These are phyloP conservation scores for Gymnocypris eckloni DNA, from an alignment of 2,797 vertebrate species.

Conservation along the genomic window DNA sequence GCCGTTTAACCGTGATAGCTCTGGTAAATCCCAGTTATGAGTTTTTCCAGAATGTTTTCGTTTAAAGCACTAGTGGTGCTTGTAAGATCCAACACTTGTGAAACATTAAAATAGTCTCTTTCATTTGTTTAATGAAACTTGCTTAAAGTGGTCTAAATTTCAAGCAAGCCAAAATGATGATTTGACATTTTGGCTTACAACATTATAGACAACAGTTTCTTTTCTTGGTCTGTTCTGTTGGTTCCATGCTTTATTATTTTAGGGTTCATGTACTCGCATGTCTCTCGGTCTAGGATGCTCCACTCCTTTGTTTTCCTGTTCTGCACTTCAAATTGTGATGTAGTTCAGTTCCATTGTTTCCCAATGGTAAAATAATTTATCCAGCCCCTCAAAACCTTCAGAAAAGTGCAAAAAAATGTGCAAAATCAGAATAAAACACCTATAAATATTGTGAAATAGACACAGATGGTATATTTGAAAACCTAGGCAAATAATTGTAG, in stretches of 20 bases:
- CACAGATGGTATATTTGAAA: neutral
- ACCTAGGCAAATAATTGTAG: neutral
- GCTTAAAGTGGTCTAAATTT: neutral
- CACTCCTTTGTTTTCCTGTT: constrained; percentile 6
- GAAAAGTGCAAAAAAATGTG: neutral
- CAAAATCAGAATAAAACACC: neutral
- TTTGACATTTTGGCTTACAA: neutral
- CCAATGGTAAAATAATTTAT: neutral
- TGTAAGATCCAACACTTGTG: neutral
- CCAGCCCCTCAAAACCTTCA: neutral
- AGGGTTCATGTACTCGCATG: neutral
- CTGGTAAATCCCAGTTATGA: neutral
- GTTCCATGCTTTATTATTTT: neutral
- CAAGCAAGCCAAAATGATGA: neutral
- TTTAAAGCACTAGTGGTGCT: neutral
- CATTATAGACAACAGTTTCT: neutral
- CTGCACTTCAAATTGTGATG: neutral
- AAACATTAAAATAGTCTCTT: neutral
- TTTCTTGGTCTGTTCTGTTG: constrained; percentile 3
- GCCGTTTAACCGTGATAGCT: constrained; percentile 3
- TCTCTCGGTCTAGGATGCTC: neutral
- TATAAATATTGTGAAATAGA: neutral
- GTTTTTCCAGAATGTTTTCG: neutral
- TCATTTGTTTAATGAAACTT: neutral
- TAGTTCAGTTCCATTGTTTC: neutral